Evolutionary conservation across 2,797 vertebrate genomes (phyloP).

Genomic region (Limosa lapponica): DNA sequence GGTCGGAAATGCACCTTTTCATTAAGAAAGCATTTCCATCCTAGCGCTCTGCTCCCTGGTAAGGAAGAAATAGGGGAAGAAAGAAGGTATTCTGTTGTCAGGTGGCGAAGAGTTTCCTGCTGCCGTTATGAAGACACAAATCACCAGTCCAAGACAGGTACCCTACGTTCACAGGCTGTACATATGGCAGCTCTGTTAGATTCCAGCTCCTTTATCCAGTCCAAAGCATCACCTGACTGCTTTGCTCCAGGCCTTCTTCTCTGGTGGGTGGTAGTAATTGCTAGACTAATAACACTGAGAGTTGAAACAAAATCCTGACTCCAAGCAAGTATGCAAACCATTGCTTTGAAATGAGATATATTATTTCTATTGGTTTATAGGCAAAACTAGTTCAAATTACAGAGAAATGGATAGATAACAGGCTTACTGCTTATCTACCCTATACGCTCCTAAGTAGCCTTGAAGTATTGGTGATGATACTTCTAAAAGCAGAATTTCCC

Average conservation of each 20-base stretch:
- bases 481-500: not conserved
- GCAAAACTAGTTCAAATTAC: not conserved
- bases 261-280: not conserved
- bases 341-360: not conserved
- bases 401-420: not conserved
- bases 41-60: not conserved
- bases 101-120: not conserved
- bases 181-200: not conserved
- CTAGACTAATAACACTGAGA: not conserved
- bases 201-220: not conserved
- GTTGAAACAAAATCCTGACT: not conserved
- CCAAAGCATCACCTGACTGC: not conserved
- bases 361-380: not conserved
- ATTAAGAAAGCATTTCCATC: not conserved
- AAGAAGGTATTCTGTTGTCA: not conserved
- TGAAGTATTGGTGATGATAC: not conserved
- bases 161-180: fast-evolving
- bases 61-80: not conserved
- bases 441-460: not conserved
- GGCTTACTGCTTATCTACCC: not conserved
- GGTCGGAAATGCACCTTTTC: not conserved
- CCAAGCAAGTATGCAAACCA: not conserved
- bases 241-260: not conserved
- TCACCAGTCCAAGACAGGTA: not conserved
- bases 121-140: not conserved